Percentiles rank a stretch among this genome's conserved stretches.
These are phyloP conservation scores for Sclerurus mexicanus DNA, from an alignment of 2,113 vertebrate species.

Conservation along the genomic window DNA sequence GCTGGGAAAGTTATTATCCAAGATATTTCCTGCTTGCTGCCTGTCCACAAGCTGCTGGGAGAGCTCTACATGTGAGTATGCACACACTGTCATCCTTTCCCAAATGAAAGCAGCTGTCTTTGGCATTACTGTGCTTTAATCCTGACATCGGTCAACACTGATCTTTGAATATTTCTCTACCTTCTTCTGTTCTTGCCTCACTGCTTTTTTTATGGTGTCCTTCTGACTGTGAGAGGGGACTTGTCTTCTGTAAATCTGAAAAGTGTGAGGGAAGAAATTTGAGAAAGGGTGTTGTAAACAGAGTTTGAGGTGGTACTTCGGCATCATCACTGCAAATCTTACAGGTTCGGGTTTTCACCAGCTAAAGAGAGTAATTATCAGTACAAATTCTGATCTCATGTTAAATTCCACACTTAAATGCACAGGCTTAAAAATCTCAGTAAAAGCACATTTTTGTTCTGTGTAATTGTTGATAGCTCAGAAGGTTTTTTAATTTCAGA, in stretches of 20 bases:
- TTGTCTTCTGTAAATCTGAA: background rate
- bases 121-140: background rate
- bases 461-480: background rate
- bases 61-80: conserved; percentile 91
- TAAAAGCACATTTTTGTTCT: background rate
- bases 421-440: background rate
- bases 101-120: background rate
- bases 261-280: background rate
- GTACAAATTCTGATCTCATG: background rate
- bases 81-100: background rate
- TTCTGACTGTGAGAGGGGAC: background rate
- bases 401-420: background rate
- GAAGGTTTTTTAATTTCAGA: background rate
- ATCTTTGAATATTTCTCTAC: background rate
- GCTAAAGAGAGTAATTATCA: background rate
- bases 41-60: conserved; percentile 91
- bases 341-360: background rate
- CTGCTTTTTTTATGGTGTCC: background rate
- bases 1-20: conserved; percentile 97
- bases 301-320: background rate
- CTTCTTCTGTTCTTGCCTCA: background rate
- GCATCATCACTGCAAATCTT: background rate
- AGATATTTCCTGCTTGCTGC: conserved; percentile 91
- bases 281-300: background rate
- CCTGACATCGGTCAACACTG: background rate